phyloP scores from a whole-genome alignment of 2,113 vertebrate genomes.

The Nothobranchius furzeri region DNA sequence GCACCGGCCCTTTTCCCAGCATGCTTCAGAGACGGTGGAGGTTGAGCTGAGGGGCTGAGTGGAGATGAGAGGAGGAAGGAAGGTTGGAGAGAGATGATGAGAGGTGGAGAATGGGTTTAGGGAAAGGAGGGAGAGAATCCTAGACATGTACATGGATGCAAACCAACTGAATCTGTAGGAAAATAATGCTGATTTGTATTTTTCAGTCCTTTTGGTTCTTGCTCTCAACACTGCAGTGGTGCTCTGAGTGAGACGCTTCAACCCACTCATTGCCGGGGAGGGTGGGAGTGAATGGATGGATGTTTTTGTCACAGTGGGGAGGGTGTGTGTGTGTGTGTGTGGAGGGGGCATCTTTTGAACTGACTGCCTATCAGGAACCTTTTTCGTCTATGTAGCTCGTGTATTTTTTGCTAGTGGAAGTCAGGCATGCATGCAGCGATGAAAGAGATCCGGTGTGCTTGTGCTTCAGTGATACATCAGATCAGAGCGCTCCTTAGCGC shows the following conservation, averaged over 20 bases:
- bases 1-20: constrained; percentile 58
- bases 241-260: constrained; percentile 60
- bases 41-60: background rate
- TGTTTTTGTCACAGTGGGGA: constrained; percentile 13
- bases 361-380: constrained; percentile 41
- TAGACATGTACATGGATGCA: background rate
- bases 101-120: background rate
- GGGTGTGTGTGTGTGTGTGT: background rate
- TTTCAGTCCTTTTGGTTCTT: constrained; percentile 9
- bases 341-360: constrained; percentile 28
- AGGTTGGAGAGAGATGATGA: background rate
- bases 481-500: background rate
- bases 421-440: background rate
- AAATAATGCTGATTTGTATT: background rate
- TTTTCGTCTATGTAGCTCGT: constrained; percentile 50
- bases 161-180: background rate
- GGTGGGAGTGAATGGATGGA: constrained; percentile 45
- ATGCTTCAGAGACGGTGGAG: constrained; percentile 41
- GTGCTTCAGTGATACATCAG: background rate
- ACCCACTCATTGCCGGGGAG: constrained; percentile 63
- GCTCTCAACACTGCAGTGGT: constrained; percentile 60
- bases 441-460: too few relatives aligned
- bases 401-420: constrained; percentile 5
- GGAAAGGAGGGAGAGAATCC: background rate
- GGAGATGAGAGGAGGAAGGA: constrained; percentile 10